Base-by-base conservation (phyloP, 2,888 invertebrate species). In the Trilocha varians region DNA sequence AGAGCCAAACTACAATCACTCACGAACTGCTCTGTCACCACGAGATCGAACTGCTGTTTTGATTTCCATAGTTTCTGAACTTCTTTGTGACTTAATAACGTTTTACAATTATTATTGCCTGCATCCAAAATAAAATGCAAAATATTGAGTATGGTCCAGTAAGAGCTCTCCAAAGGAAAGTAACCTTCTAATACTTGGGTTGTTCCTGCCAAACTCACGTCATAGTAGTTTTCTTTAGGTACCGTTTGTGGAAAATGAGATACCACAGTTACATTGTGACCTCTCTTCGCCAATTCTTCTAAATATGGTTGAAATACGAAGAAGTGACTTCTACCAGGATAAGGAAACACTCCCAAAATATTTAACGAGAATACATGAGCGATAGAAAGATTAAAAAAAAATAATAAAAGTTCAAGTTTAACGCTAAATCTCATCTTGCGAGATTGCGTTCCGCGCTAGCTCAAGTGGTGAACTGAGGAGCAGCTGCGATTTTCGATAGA, bases 311-410 rank as follows among this genome's bases (percentile, higher is more conserved):
- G 72, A 55, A 90, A 91, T 2, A 90, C 88, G 38, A 88, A 85
- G 48, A 90, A 91, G 59, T 93, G 93, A 45, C 92, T 92, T 53
- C 87, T 90, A 0, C 91, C 91, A 15, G 86, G 76, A 53, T 91
- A 89, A 0, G 89, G 89, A 50, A 91, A 90, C 32, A 91, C 57
- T 32, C 87, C 91, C 38, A 93, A 70, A 56, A 92, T 89, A 37
- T 86, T 88, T 13, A 78, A 60, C 11, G 70, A 44, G 8, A 45
- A 36, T 40, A 62, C 68, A 52, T 49, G 45, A 51, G 53, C 49
- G 14, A 55, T 44, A 25, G 43, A 38, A 32, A 50, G 39, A 51
- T 25, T 18, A 3, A 34, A 25, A n/a, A 8, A 16, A 1, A 39
- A n/a, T 14, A 42, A 11, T 13, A 40, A 3, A n/a, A 34, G 8